phyloP scores from a whole-genome alignment of 2,888 invertebrate genomes.

The Neria commutata region DNA sequence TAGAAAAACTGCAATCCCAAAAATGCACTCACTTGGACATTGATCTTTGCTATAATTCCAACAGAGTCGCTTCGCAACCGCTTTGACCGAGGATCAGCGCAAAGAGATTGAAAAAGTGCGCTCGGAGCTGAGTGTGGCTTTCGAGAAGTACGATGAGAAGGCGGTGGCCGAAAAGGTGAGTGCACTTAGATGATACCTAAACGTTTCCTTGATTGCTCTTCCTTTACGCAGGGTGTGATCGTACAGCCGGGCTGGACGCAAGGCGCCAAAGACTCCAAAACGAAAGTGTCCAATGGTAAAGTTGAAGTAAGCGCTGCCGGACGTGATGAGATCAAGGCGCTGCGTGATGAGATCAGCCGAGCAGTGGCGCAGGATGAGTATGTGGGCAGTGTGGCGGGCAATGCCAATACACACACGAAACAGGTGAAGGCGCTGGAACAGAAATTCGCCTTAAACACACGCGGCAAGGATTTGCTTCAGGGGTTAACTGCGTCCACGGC shows the following conservation, averaged over 20 bases:
- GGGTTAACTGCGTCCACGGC: constrained; percentile 19
- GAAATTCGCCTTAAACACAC: constrained; percentile 22
- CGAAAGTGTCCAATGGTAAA: constrained; percentile 28
- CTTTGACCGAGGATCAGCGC: constrained; percentile 18
- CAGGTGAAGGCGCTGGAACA: constrained; percentile 29
- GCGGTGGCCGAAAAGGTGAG: constrained; percentile 27
- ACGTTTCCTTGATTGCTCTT: neutral
- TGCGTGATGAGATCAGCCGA: constrained; percentile 42
- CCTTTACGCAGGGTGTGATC: constrained; percentile 36
- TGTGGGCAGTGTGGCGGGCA: constrained; percentile 15
- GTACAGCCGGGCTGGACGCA: constrained; percentile 56
- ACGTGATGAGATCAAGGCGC: constrained; percentile 34
- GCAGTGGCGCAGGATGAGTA: constrained; percentile 34
- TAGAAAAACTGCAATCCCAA: neutral
- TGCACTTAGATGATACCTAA: neutral
- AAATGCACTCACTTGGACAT: neutral
- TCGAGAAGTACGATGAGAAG: constrained; percentile 36
- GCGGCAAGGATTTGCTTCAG: constrained; percentile 24
- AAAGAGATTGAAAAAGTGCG: constrained; percentile 49
- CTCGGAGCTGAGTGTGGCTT: constrained; percentile 44
- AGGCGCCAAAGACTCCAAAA: neutral
- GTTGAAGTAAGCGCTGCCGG: constrained; percentile 43
- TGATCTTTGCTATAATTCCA: neutral
- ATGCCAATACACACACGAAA: constrained; percentile 20
- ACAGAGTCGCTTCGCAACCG: neutral